Conservation (phyloP, 2,888 invertebrate species). For the Norana najaformis region DNA sequence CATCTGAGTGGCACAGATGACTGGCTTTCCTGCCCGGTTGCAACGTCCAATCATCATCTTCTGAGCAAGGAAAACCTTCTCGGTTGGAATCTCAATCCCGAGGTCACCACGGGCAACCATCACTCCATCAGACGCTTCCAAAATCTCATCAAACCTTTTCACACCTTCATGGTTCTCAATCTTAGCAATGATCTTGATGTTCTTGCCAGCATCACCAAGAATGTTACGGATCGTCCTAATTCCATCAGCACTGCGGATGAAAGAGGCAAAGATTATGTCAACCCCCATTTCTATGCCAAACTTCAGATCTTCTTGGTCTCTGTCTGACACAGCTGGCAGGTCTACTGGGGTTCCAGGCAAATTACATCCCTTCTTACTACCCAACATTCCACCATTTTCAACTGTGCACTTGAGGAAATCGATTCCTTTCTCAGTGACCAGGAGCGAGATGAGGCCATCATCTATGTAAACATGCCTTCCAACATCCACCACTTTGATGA, state of each 20-base stretch:
- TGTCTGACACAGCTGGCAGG: constrained; percentile 93
- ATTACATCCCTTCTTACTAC: constrained; percentile 94
- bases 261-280: constrained; percentile 96
- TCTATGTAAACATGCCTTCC: constrained; percentile 89
- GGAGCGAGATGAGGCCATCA: constrained; percentile 92
- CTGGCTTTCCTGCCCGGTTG: constrained; percentile 90
- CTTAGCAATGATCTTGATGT: constrained; percentile 94
- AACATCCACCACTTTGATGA: constrained; percentile 78
- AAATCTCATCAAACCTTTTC: constrained; percentile 81
- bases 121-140: constrained; percentile 91
- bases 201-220: constrained; percentile 78
- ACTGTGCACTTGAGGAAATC: constrained; percentile 77
- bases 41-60: constrained; percentile 97
- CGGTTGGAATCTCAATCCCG: constrained; percentile 96
- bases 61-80: constrained; percentile 85
- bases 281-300: constrained; percentile 81
- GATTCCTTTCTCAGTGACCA: constrained; percentile 73
- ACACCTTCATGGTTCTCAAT: constrained; percentile 96
- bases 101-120: constrained; percentile 98
- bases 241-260: constrained; percentile 90
- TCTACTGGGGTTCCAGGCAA: constrained; percentile 93
- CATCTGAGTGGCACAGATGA: constrained; percentile 97
- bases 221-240: constrained; percentile 80
- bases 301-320: constrained; percentile 85
- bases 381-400: constrained; percentile 92